These are phyloP conservation scores for Bombylius major DNA, from an alignment of 2,888 invertebrate genomes.

Conservation along the genomic window DNA sequence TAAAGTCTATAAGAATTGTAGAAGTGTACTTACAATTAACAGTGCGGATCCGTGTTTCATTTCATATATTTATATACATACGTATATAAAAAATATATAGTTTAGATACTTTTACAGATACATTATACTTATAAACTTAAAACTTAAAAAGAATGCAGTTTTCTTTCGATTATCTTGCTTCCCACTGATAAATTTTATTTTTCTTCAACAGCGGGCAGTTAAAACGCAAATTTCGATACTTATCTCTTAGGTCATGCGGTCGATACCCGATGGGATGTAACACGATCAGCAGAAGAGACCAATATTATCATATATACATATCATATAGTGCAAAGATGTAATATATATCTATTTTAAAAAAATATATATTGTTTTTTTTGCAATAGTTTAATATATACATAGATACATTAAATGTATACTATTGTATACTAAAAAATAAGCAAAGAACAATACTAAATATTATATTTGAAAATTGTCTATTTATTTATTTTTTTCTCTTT, in stretches of 20 bases:
- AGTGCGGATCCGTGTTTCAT: not conserved
- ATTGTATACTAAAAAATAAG: too few relatives aligned
- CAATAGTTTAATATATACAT: too few relatives aligned
- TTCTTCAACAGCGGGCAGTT: slow-evolving; percentile 9
- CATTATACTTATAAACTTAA: not conserved
- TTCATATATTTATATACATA: not conserved
- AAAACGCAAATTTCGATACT: slow-evolving; percentile 13
- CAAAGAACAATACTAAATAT: too few relatives aligned
- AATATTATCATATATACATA: too few relatives aligned
- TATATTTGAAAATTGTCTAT: too few relatives aligned
- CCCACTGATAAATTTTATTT: slow-evolving; percentile 11
- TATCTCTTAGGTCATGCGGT: slow-evolving; percentile 13
- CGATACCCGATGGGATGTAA: slow-evolving; percentile 14
- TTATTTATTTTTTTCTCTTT: too few relatives aligned
- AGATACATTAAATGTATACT: too few relatives aligned
- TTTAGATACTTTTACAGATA: not conserved
- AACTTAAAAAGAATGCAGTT: not conserved
- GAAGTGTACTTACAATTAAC: not conserved
- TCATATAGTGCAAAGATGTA: too few relatives aligned
- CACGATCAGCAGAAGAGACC: slow-evolving; percentile 5
- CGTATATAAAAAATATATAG: slow-evolving; percentile 1
- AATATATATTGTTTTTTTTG: too few relatives aligned
- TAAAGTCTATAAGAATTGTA: not conserved
- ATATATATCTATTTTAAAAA: too few relatives aligned
- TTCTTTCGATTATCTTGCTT: slow-evolving; percentile 11